Evolutionary conservation across 2,797 vertebrate genomes (phyloP).

Genomic region (Decapterus maruadsi): DNA sequence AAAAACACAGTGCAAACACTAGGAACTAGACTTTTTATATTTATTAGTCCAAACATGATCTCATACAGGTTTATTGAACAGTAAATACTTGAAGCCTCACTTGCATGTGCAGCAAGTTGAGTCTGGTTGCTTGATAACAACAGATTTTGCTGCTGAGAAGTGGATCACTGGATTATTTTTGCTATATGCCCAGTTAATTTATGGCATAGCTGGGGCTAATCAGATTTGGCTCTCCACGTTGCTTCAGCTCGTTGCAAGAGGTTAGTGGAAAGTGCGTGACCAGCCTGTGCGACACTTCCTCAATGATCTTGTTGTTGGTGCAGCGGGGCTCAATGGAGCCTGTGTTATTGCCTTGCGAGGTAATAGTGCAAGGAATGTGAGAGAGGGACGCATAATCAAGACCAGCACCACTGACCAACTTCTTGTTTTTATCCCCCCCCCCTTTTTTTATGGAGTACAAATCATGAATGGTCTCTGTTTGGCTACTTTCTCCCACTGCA

Average conservation of each 20-base stretch:
- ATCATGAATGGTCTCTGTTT: constrained; percentile 46
- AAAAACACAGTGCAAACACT: neutral
- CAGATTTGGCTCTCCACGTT: constrained; percentile 69
- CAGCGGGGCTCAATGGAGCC: constrained; percentile 74
- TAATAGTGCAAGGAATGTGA: constrained; percentile 80
- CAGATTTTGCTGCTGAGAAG: constrained; percentile 55
- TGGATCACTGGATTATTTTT: constrained; percentile 70
- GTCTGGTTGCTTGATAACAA: constrained; percentile 36
- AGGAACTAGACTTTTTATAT: neutral
- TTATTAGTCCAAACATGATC: neutral
- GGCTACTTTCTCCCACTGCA: neutral
- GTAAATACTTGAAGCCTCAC: neutral
- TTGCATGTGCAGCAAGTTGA: neutral
- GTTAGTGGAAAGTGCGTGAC: constrained; percentile 79
- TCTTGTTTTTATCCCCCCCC: constrained; percentile 49
- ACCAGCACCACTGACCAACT: constrained; percentile 69
- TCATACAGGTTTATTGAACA: neutral
- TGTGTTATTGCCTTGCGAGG: constrained; percentile 76
- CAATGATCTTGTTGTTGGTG: constrained; percentile 81
- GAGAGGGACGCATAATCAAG: constrained; percentile 68
- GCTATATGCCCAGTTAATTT: constrained; percentile 69
- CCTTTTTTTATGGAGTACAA: constrained; percentile 28
- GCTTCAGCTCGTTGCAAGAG: constrained; percentile 58
- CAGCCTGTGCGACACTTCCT: constrained; percentile 74
- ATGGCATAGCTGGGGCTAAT: constrained; percentile 75